phyloP scores from a whole-genome alignment of 2,797 vertebrate genomes.

The Muraenolepis orangiensis region DNA sequence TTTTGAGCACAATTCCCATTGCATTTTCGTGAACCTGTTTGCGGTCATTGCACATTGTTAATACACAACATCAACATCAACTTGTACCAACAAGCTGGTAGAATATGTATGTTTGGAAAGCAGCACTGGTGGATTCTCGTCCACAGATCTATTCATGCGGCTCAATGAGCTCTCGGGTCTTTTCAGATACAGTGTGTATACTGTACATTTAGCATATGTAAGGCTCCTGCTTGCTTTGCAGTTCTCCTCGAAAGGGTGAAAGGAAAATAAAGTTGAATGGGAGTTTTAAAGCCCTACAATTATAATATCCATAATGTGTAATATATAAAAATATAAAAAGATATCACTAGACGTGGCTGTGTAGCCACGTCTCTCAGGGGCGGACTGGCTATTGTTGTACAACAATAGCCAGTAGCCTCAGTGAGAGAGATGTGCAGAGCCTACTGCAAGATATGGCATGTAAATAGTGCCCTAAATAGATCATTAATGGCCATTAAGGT shows the following conservation, averaged over 20 bases:
- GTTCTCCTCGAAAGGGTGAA: not conserved
- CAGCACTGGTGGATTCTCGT: not conserved
- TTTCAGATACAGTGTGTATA: not conserved
- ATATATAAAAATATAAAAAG: too few relatives aligned
- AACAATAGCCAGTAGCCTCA: too few relatives aligned
- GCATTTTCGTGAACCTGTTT: not conserved
- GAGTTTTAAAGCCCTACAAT: too few relatives aligned
- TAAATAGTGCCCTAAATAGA: too few relatives aligned
- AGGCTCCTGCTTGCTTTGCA: not conserved
- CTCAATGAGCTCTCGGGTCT: not conserved
- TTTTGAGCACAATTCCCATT: not conserved
- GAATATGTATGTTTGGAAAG: not conserved
- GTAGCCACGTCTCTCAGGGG: too few relatives aligned
- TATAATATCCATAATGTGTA: too few relatives aligned
- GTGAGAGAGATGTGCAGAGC: too few relatives aligned
- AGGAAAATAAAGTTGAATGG: not conserved
- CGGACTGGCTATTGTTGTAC: too few relatives aligned
- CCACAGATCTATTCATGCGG: not conserved
- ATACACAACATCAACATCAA: not conserved
- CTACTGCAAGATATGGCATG: too few relatives aligned
- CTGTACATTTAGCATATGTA: not conserved
- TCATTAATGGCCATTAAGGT: too few relatives aligned
- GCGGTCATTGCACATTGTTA: not conserved
- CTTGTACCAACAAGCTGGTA: slow-evolving; percentile 1
- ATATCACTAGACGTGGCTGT: too few relatives aligned